Conservation (phyloP, 2,888 invertebrate species). For the Cacoxenus indagator region DNA sequence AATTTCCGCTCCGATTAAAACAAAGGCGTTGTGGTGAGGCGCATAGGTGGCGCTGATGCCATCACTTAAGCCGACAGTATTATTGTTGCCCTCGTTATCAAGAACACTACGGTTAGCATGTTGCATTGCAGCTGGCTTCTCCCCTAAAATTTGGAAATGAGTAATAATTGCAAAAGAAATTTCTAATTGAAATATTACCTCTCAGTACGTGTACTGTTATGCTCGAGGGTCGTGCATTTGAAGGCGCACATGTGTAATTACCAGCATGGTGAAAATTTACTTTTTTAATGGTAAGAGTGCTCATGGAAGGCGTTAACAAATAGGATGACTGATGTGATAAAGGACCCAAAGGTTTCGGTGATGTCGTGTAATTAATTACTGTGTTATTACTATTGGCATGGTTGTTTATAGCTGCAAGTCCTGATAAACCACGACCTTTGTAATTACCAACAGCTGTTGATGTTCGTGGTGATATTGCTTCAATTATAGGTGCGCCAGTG, state of each 20-base stretch:
- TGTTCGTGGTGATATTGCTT: not conserved
- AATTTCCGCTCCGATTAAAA: not conserved
- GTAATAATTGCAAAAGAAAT: no score
- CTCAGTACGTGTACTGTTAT: slow-evolving; percentile 82
- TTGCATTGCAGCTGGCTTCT: slow-evolving; percentile 70
- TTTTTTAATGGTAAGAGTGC: slow-evolving; percentile 78
- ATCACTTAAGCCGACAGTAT: slow-evolving; percentile 45
- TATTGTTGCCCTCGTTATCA: slow-evolving; percentile 59
- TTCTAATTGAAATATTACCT: no score
- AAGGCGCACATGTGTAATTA: slow-evolving; percentile 86
- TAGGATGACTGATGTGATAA: slow-evolving; percentile 58
- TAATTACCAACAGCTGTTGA: not conserved
- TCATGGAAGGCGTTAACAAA: slow-evolving; percentile 68
- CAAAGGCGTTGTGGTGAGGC: not conserved
- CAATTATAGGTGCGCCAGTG: slow-evolving; percentile 47
- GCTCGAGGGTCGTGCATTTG: slow-evolving; percentile 81
- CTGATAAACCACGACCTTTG: not conserved
- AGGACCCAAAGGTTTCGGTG: slow-evolving; percentile 29
- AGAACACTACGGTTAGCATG: slow-evolving; percentile 68
- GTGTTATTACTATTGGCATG: slow-evolving; percentile 56
- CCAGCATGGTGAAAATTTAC: slow-evolving; percentile 79
- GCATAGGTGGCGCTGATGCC: slow-evolving; percentile 29
- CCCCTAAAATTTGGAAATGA: slow-evolving; percentile 66
- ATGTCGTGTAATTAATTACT: not conserved
- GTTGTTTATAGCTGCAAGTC: slow-evolving; percentile 73